phyloP scores from a whole-genome alignment of 1,140 invertebrate genomes.

The Formica exsecta region DNA sequence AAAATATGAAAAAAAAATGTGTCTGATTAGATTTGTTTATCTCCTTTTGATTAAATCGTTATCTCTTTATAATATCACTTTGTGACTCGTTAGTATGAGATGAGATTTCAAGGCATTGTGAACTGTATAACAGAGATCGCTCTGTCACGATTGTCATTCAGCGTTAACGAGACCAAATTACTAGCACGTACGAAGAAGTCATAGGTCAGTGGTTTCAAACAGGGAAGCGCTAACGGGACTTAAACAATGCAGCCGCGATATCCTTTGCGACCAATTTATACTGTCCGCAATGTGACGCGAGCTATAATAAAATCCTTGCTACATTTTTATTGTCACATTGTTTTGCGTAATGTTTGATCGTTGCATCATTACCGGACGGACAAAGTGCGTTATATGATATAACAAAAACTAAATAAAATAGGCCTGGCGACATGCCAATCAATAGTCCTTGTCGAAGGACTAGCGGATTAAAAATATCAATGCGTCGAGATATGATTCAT shows the following conservation, averaged over 20 bases:
- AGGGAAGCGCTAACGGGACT: background rate
- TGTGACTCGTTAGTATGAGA: slow-evolving; percentile 3
- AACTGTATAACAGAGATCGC: background rate
- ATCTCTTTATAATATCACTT: background rate
- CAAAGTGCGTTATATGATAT: background rate
- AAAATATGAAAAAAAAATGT: background rate
- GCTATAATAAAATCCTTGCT: background rate
- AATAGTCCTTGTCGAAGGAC: slow-evolving; percentile 20
- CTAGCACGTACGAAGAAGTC: slow-evolving; percentile 45
- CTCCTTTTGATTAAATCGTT: background rate
- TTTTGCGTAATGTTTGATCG: background rate
- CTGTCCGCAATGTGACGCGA: background rate
- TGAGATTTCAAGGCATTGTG: slow-evolving; percentile 5
- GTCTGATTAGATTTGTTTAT: slow-evolving; percentile 3
- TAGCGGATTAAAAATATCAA: slow-evolving; percentile 42
- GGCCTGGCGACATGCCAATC: slow-evolving; percentile 15
- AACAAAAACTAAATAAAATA: background rate
- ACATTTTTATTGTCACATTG: slow-evolving; percentile 15
- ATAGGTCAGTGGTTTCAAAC: slow-evolving; percentile 26
- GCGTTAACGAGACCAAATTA: slow-evolving; percentile 56
- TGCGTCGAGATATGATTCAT: slow-evolving; percentile 18
- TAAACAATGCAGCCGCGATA: background rate
- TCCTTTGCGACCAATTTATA: slow-evolving; percentile 20
- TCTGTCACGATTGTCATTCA: slow-evolving; percentile 48
- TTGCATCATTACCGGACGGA: background rate